Evolutionary conservation across 1,140 invertebrate genomes (phyloP).

Genomic region (Cydia fagiglandana): DNA sequence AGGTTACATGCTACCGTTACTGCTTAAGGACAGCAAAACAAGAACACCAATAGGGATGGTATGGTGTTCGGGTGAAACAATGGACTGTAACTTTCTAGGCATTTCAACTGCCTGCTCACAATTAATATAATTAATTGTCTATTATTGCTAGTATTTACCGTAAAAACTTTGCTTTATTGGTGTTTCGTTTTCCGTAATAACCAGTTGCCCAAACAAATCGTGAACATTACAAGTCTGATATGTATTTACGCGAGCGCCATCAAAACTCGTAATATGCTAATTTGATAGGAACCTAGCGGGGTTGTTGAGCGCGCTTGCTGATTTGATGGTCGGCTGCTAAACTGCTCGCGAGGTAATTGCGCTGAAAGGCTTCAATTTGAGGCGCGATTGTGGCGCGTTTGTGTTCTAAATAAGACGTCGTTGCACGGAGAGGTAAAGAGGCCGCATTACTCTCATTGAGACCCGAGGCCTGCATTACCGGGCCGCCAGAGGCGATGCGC

Average conservation of each 20-base stretch:
- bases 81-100: not conserved
- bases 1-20: slow-evolving; percentile 17
- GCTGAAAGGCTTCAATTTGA: slow-evolving; percentile 73
- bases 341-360: slow-evolving; percentile 59
- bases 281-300: slow-evolving; percentile 44
- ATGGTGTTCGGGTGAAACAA: slow-evolving; percentile 3
- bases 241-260: slow-evolving; percentile 37
- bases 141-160: not conserved
- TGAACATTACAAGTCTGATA: slow-evolving; percentile 34
- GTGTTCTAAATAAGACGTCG: slow-evolving; percentile 73
- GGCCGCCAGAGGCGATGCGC: slow-evolving; percentile 48
- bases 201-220: slow-evolving; percentile 30
- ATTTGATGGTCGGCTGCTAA: slow-evolving; percentile 59
- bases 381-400: slow-evolving; percentile 60
- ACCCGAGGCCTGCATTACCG: slow-evolving; percentile 57
- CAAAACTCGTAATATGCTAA: slow-evolving; percentile 43
- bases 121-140: slow-evolving; percentile 3
- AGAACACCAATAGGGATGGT: not conserved
- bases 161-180: not conserved
- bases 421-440: slow-evolving; percentile 63
- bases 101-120: slow-evolving; percentile 5
- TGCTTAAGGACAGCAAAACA: slow-evolving; percentile 18
- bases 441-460: slow-evolving; percentile 68
- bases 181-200: not conserved
- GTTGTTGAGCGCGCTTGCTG: slow-evolving; percentile 45